Base-by-base conservation (phyloP, 35 echinoderm and acorn worm species). In the Lytechinus variegatus region DNA sequence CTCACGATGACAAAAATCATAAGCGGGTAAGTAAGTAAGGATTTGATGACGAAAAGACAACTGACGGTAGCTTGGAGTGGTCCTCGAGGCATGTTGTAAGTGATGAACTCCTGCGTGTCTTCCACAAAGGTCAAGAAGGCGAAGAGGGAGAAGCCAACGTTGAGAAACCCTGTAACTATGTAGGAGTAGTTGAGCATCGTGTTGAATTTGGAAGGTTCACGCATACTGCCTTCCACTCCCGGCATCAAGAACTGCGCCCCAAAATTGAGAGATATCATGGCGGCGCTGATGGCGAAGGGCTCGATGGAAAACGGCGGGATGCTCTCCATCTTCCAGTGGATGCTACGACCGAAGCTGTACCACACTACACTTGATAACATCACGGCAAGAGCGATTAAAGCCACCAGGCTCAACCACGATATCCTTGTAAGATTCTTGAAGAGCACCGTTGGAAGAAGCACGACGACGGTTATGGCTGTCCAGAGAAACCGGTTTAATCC, bases 231-330 rank as follows among this genome's bases (percentile, higher is more conserved):
- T 89, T 99, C 98, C 29, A 99, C 98, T 10, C 98, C 96, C 1
- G 98, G 98, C 95, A 99, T 97, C 55, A 99, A 89, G 87, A 99
- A 99, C 89, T 99, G 98, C 16, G 97, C 97, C 8, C 98, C 98
- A 86, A 99, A 99, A 72, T 98, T 99, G 79, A 99, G 98, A 1
- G 98, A 71, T 27, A 99, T 99, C 4, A 99, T 97, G 13, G 98
- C 97, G 54, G 96, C 96, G 94, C 98, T 99, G 29, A 99, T 66
- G 1, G 95, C 96, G 91, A 96, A 98, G 29, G 33, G 61, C 24
- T 99, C 91, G 5, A 98, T 54, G n/a, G 97, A 52, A 89, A 99
- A 99, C 3, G 55, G 19, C 5, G 98, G 97, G 53, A 99, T 91
- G 19, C 55, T 94, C 9, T 79, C 58, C 21, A 99, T 55, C 56